Base-by-base conservation (phyloP, 2,797 vertebrate species). In the Brachyrhaphis roseni region DNA sequence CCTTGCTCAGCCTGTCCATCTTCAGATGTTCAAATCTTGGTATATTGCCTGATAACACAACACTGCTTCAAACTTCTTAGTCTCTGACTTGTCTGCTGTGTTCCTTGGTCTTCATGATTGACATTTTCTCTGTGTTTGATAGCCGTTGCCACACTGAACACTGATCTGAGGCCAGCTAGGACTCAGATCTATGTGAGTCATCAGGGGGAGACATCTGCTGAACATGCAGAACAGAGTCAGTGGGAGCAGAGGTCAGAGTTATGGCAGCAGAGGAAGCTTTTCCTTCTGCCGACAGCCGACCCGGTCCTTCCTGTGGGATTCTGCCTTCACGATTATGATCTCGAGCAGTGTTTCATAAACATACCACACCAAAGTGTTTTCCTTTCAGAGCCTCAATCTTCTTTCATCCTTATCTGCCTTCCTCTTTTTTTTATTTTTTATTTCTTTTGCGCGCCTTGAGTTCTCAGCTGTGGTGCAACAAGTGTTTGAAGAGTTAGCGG, bases 171-270 rank as follows among this genome's bases (percentile, higher is more conserved):
- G 77, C 75, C 79, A 26, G 83, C 66, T 10, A 15, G 78, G 6
- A 11, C 75, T 82, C 55, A 11, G 80, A 83, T 89, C 83, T n/a
- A 68, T 59, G 71, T 41, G 84, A 90, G 84, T 92, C 91, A 86
- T 88, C 87, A 84, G 82, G 20, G 71, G 83, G 82, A 82, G 86
- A 91, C 87, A 92, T 93, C 87, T 93, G 93, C 90, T 93, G 89
- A 94, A 77, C 41, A 0, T 8, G 39, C 87, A 89, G 75, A 89
- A 91, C 83, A 28, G 76, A 51, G 47, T 71, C 78, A 72, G 75
- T 26, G 15, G 74, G 53, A 81, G 70, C 78, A 78, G 80, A 83
- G 84, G 84, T 81, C 81, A 83, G 74, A n/a, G 85, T 77, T 86
- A 55, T 78, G 84, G 80, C 78, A 59, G 81, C 74, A 78, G 76